These are phyloP conservation scores for Serrognathus titanus DNA, from an alignment of 2,888 invertebrate genomes.

Conservation along the genomic window DNA sequence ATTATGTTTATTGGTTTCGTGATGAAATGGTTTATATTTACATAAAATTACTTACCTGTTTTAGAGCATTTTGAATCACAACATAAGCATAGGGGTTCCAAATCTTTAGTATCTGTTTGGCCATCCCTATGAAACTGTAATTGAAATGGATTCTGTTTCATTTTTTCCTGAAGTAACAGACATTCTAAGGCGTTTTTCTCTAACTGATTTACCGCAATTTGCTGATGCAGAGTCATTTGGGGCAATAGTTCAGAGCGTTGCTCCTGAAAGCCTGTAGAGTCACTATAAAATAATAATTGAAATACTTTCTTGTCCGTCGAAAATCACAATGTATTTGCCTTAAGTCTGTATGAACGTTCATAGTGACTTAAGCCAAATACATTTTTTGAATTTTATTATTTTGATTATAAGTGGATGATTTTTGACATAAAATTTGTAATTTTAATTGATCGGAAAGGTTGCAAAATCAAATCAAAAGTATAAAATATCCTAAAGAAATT, in stretches of 20 bases:
- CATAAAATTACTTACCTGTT: too few relatives aligned
- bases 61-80: background rate
- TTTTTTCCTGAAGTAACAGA: constrained; percentile 27
- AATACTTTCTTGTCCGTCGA: background rate
- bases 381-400: too few relatives aligned
- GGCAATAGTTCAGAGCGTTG: constrained; percentile 6
- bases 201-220: constrained; percentile 27
- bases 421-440: too few relatives aligned
- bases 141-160: constrained; percentile 28
- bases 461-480: background rate
- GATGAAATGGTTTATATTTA: too few relatives aligned
- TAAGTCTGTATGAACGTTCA: too few relatives aligned
- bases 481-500: too few relatives aligned
- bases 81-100: constrained; percentile 10
- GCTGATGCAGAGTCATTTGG: constrained; percentile 21
- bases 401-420: too few relatives aligned
- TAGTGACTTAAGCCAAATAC: too few relatives aligned
- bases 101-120: constrained; percentile 32
- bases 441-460: background rate
- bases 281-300: too few relatives aligned
- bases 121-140: constrained; percentile 32
- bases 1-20: too few relatives aligned
- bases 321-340: too few relatives aligned
- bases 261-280: too few relatives aligned
- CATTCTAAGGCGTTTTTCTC: constrained; percentile 27